A percentile compares a stretch with the other conserved stretches of the same genome.
Conservation (phyloP, 2,888 invertebrate genomes). For the Platycnemis pennipes region DNA sequence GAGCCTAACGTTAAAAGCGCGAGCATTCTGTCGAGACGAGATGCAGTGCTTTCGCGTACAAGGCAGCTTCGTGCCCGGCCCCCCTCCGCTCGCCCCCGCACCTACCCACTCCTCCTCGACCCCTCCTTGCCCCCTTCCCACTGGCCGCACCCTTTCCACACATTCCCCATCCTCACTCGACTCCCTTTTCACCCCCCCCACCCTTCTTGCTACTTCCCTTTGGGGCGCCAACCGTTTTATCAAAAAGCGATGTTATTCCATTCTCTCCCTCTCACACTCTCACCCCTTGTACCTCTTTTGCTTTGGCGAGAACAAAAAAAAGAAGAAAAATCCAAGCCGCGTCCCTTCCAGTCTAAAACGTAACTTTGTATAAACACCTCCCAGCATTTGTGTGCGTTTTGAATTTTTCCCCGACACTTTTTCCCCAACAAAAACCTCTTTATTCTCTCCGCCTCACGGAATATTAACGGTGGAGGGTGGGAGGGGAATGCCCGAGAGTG, state of each 20-base stretch:
- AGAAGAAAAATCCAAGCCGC: conserved; percentile 19
- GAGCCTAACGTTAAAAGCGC: neutral
- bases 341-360: conserved; percentile 42
- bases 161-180: neutral
- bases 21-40: neutral
- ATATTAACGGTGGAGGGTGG: conserved; percentile 40
- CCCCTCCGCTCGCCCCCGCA: neutral
- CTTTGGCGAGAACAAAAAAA: conserved; percentile 30
- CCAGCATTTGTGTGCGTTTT: conserved; percentile 12
- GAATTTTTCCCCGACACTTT: neutral
- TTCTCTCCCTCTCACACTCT: conserved; percentile 22
- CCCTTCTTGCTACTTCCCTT: neutral
- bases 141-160: neutral
- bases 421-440: neutral
- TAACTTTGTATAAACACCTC: conserved; percentile 60
- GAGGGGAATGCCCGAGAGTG: neutral
- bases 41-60: neutral
- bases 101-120: neutral
- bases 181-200: neutral
- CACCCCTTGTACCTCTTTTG: conserved; percentile 49
- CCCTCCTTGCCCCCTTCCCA: neutral
- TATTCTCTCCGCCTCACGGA: conserved; percentile 38
- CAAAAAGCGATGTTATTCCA: conserved; percentile 45
- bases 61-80: too few species aligned
- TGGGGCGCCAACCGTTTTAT: conserved; percentile 31